Evolutionary conservation across 2,113 vertebrate species (phyloP).

Genomic region (Phocoena phocoena): DNA sequence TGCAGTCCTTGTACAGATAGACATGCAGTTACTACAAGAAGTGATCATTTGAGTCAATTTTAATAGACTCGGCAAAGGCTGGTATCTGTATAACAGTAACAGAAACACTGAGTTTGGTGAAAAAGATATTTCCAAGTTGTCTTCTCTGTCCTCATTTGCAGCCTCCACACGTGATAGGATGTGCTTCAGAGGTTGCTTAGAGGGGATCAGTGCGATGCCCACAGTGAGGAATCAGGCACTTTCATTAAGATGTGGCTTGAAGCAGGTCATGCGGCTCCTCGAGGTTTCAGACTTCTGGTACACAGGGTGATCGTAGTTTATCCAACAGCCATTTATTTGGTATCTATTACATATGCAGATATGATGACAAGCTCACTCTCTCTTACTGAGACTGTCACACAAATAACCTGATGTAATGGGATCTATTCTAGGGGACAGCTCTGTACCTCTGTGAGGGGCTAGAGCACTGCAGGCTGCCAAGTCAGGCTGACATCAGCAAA

Average conservation of each 20-base stretch:
- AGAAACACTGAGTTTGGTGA: not conserved
- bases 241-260: not conserved
- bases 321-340: conserved; percentile 1
- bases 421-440: not conserved
- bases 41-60: not conserved
- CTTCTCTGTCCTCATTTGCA: not conserved
- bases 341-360: not conserved
- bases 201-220: not conserved
- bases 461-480: not conserved
- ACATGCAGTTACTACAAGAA: not conserved
- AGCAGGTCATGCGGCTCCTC: not conserved
- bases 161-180: not conserved
- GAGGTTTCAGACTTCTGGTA: not conserved
- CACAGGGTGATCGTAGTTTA: not conserved
- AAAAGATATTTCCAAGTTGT: not conserved
- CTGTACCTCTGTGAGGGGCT: not conserved
- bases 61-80: not conserved
- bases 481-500: not conserved
- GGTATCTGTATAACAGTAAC: not conserved
- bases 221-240: not conserved
- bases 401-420: not conserved
- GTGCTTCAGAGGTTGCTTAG: not conserved
- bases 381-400: not conserved
- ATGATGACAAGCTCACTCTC: not conserved
- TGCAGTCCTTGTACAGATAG: not conserved